Evolutionary conservation across 2,888 invertebrate genomes (phyloP), one percentile per base, ranked within the genome.

Genomic region (Argynnis bischoffii): DNA sequence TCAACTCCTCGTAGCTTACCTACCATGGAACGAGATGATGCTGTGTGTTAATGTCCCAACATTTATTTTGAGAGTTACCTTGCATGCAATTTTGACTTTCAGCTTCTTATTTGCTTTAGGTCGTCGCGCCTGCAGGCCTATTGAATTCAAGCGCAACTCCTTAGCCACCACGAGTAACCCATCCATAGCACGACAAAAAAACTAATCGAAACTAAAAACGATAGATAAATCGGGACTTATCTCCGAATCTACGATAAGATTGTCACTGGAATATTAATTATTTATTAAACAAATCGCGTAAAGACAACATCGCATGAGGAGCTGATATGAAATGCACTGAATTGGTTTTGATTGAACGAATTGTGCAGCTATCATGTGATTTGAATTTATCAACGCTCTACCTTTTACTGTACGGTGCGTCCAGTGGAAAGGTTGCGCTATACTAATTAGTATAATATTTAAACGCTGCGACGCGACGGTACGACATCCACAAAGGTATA

Each of bases 41-140:
- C 26, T 26, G 26, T 26, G 26, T 26, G 26, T 26, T 26, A 26
- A 26, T 26, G 26, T 26, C 26, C 26, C 26, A 26, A 26, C 26
- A 26, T 26, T 21, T 21, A 26, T 26, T 26, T 26, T 26, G 4
- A 26, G 26, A 31, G 50, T 57, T 70, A 78, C 79, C 78, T 79
- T 77, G 63, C 78, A 79, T 41, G 75, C 74, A 14, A 74, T 74
- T n/a, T 73, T 73, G 1, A 75, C 72, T n/a, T 75, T 72, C 3
- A 69, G 57, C 55, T 66, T 74, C 67, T 67, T 71, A 60, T 71
- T 77, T 51, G 72, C 73, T 55, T 78, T 77, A 1, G 80, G 67
- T 54, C 72, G 79, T 63, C 65, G 77, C 48, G 76, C 79, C 72
- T 86, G 87, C 65, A 88, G 85, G 26, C 90, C 89, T 2, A 89